Evolutionary conservation across 2,113 vertebrate species (phyloP).

Genomic region (human): GRCh38 chr22:41531001-41531500

Average conservation of each 20-base stretch:
- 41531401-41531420: neutral
- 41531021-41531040: too few species aligned
- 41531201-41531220: neutral
- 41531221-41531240: neutral
- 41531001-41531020: neutral
- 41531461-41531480: neutral
- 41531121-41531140: neutral
- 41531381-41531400: neutral
- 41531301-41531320: neutral
- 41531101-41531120: fast-evolving
- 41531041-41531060: neutral
- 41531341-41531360: neutral
- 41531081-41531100: too few species aligned
- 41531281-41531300: neutral
- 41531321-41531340: neutral
- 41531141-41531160: neutral
- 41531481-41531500: constrained; percentile 4
- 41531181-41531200: fast-evolving
- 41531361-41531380: neutral
- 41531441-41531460: neutral
- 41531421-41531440: too few species aligned
- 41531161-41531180: neutral
- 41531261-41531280: too few species aligned
- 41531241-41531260: fast-evolving
- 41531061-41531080: neutral